These are phyloP conservation scores for Tupaia chinensis DNA, from an alignment of 2,113 vertebrate genomes.

Conservation along the genomic window DNA sequence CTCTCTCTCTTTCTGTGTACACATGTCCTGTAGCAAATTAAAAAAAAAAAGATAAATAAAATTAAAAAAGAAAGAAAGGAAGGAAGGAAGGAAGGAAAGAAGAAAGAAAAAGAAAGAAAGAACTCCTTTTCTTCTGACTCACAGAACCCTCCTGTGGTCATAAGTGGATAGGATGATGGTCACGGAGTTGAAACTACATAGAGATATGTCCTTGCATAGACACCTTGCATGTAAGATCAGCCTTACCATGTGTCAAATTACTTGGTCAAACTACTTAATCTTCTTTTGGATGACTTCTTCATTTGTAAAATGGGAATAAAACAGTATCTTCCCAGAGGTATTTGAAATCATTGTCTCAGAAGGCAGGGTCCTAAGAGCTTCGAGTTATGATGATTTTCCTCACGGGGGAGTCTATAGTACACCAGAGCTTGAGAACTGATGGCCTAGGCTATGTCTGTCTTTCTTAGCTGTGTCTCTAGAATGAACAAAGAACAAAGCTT, in stretches of 20 bases:
- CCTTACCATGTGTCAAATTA: neutral
- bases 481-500: constrained; percentile 11
- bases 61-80: too few relatives aligned
- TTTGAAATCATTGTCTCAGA: neutral
- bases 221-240: neutral
- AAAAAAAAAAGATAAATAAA: too few relatives aligned
- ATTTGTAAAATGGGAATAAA: neutral
- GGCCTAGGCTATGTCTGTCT: neutral
- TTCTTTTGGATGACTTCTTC: constrained; percentile 6
- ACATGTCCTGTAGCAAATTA: too few relatives aligned
- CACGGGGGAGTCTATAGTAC: neutral
- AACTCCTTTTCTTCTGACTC: neutral
- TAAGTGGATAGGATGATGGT: neutral
- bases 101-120: too few relatives aligned
- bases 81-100: too few relatives aligned
- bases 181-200: neutral
- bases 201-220: neutral
- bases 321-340: neutral
- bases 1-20: too few relatives aligned
- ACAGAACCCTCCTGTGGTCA: neutral
- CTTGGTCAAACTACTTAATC: neutral
- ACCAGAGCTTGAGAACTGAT: neutral
- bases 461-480: constrained; percentile 17
- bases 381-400: neutral
- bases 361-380: neutral